A percentile compares a stretch with the other conserved stretches of the same genome.
Conservation (phyloP, 2,113 vertebrate species). For the Oreochromis aureus region DNA sequence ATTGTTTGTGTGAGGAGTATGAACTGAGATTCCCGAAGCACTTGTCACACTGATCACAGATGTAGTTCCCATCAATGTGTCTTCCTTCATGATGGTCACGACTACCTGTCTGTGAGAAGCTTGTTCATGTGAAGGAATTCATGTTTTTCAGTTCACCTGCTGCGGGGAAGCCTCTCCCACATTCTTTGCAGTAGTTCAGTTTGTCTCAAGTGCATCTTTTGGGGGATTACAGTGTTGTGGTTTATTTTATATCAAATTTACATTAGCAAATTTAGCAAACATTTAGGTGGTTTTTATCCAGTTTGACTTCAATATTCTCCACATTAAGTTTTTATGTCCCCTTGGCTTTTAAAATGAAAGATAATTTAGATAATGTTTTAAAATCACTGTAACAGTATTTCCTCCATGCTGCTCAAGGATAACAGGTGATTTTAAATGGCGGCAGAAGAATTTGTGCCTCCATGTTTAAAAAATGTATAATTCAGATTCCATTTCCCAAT, state of each 20-base stretch:
- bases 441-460: not conserved
- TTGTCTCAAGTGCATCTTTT: not conserved
- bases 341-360: not conserved
- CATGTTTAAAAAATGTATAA: rapidly evolving
- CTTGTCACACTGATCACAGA: not conserved
- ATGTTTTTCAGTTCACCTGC: not conserved
- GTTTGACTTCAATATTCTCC: not conserved
- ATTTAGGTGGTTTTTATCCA: not conserved
- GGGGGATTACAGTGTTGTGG: not conserved
- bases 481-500: not conserved
- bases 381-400: not conserved
- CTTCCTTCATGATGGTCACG: not conserved
- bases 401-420: not conserved
- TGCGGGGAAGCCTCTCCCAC: not conserved
- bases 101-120: not conserved
- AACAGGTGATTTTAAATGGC: not conserved
- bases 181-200: not conserved
- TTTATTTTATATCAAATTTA: not conserved
- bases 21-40: not conserved
- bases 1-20: not conserved
- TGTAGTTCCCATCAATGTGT: not conserved
- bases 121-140: not conserved
- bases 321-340: not conserved
- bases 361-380: not conserved
- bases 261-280: not conserved